Evolutionary conservation across 2,888 invertebrate genomes (phyloP), one percentile per base, ranked within the genome.

Genomic region (Aplocera efformata): DNA sequence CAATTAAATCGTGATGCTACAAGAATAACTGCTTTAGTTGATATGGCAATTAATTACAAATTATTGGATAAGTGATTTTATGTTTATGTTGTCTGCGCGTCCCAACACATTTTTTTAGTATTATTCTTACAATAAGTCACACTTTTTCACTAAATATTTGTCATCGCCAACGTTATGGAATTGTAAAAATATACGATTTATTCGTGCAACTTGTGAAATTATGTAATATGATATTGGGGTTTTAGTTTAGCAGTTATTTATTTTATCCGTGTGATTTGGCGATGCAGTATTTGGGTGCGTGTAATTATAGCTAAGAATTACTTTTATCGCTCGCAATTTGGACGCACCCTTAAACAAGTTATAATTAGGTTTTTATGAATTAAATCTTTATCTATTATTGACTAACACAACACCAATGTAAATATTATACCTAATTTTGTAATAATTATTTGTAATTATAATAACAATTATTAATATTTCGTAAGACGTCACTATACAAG

Each of bases 131-230:
- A 48, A 33, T 48, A 48, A 36, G 43, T 53, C 53, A 56, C 42
- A 53, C 53, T 46, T 48, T 49, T 32, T 54, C 51, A 46, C 27
- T 43, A 42, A 10, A 27, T 32, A 31, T 36, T 46, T 52, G 40
- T 55, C 41, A 37, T 35, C 51, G 38, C 9, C 10, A 38, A 42
- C 11, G 34, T 40, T 60, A 54, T 53, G 55, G 41, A 45, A 57
- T 53, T 64, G 60, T 67, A 63, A 52, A 65, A 54, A 58, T 47
- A 57, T 55, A 17, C 13, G 13, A 17, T 17, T 58, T 60, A 59
- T 50, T 60, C n/a, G n/a, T n/a, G n/a, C n/a, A n/a, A n/a, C n/a
- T n/a, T n/a, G n/a, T n/a, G n/a, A n/a, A n/a, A n/a, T n/a, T n/a
- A n/a, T n/a, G n/a, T n/a, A n/a, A n/a, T n/a, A n/a, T n/a, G n/a